Evolutionary conservation across 2,113 vertebrate species (phyloP).

Genomic region (Dasyornis broadbenti): DNA sequence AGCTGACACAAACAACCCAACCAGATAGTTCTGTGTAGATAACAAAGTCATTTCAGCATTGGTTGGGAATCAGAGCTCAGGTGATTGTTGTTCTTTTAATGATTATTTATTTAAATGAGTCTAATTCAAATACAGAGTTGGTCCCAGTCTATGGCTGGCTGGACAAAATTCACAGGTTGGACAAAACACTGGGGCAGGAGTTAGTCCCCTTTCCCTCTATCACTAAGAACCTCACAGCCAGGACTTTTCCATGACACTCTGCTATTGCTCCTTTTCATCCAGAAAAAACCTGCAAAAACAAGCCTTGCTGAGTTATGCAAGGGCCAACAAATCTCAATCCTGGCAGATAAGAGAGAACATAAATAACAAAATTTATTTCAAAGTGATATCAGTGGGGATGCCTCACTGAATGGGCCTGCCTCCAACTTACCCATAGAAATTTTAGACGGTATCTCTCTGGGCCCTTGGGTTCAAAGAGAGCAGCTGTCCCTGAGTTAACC

Average conservation of each 20-base stretch:
- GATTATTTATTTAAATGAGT: slow-evolving; percentile 34
- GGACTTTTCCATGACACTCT: not conserved
- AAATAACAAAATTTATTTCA: slow-evolving; percentile 24
- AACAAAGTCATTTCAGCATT: slow-evolving; percentile 9
- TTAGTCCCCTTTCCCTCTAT: not conserved
- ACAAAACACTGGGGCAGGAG: not conserved
- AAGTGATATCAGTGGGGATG: not conserved
- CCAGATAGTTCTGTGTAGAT: slow-evolving; percentile 45
- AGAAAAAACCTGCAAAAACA: slow-evolving; percentile 39
- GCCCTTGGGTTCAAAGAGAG: not conserved
- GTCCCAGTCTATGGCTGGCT: not conserved
- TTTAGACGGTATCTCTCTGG: not conserved
- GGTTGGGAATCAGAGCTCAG: not conserved
- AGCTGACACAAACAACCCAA: slow-evolving; percentile 54
- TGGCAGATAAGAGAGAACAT: not conserved
- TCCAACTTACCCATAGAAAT: not conserved
- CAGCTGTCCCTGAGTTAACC: not conserved
- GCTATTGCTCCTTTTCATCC: not conserved
- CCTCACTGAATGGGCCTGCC: not conserved
- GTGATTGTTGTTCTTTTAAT: slow-evolving; percentile 4
- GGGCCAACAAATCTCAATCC: not conserved
- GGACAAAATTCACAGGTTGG: not conserved
- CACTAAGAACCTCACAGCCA: fast-evolving
- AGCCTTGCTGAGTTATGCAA: slow-evolving; percentile 16
- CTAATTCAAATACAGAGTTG: not conserved